These are phyloP conservation scores for Deilephila porcellus DNA, from an alignment of 2,888 invertebrate species.

Conservation along the genomic window DNA sequence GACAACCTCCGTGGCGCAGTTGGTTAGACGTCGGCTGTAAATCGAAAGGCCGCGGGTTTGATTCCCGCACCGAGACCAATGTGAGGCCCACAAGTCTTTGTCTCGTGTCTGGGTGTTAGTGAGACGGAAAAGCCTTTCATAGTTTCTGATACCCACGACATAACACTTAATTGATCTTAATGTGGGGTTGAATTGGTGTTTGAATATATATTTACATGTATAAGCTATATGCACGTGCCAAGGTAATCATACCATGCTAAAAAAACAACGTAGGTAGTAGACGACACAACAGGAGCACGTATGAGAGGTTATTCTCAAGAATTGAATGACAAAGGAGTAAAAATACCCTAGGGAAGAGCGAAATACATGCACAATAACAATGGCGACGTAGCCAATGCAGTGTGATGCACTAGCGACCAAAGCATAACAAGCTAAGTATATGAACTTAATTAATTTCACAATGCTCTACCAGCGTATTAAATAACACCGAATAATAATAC, in stretches of 20 bases:
- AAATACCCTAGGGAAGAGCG: conserved; percentile 46
- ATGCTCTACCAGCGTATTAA: background rate
- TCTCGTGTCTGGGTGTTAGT: too few relatives aligned
- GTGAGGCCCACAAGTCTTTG: too few relatives aligned
- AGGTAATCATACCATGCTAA: background rate
- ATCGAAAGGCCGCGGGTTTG: too few relatives aligned
- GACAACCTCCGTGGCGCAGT: too few relatives aligned
- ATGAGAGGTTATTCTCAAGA: conserved; percentile 52
- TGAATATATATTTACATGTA: background rate
- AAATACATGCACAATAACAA: conserved; percentile 44
- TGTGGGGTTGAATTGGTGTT: too few relatives aligned
- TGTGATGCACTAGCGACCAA: background rate
- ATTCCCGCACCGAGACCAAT: too few relatives aligned
- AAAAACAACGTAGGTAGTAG: conserved; percentile 40
- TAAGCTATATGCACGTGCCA: too few relatives aligned
- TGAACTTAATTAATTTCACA: background rate
- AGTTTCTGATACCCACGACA: too few relatives aligned
- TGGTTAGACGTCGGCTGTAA: too few relatives aligned
- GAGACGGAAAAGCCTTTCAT: too few relatives aligned
- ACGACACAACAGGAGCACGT: conserved; percentile 49
- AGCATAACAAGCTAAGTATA: background rate
- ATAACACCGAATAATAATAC: background rate
- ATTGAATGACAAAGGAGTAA: conserved; percentile 66
- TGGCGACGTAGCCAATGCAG: background rate
- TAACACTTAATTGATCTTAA: too few relatives aligned